Conservation (phyloP, 2,888 invertebrate species). For the Monochamus alternatus region DNA sequence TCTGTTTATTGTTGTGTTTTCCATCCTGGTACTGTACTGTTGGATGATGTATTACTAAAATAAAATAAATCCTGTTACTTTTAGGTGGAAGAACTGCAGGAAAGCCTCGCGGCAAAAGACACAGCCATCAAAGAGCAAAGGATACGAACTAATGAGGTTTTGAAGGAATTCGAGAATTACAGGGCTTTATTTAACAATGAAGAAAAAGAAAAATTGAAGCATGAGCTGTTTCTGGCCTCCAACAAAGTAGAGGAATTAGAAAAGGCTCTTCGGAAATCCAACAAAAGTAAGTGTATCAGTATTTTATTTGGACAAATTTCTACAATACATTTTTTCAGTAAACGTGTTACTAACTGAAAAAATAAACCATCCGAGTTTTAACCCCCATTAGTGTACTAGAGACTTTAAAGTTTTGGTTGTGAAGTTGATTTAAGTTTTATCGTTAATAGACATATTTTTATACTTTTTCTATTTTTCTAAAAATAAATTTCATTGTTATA, state of each 20-base stretch:
- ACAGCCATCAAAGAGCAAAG: slow-evolving; percentile 59
- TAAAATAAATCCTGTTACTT: slow-evolving; percentile 22
- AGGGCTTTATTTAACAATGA: slow-evolving; percentile 61
- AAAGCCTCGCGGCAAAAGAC: slow-evolving; percentile 55
- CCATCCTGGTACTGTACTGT: too few relatives aligned
- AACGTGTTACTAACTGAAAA: slow-evolving; percentile 63
- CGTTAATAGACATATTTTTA: slow-evolving; percentile 1
- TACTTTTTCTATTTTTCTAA: not conserved
- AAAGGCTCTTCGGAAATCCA: slow-evolving; percentile 63
- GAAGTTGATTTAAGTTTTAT: not conserved
- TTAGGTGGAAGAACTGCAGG: slow-evolving; percentile 51
- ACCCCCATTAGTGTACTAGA: not conserved
- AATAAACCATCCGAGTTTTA: slow-evolving; percentile 47
- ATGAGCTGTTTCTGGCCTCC: slow-evolving; percentile 58
- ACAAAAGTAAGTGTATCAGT: slow-evolving; percentile 61
- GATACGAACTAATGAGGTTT: slow-evolving; percentile 55
- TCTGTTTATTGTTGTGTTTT: too few relatives aligned
- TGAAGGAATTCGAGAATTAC: slow-evolving; percentile 63
- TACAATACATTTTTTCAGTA: slow-evolving; percentile 57
- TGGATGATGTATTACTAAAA: too few relatives aligned
- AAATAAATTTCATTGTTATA: not conserved
- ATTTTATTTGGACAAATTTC: slow-evolving; percentile 26
- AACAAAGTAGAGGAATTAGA: slow-evolving; percentile 63
- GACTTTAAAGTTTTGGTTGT: not conserved
- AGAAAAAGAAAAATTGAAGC: slow-evolving; percentile 57